Conservation (phyloP, 2,888 invertebrate genomes). For the Agriopis leucophaearia region DNA sequence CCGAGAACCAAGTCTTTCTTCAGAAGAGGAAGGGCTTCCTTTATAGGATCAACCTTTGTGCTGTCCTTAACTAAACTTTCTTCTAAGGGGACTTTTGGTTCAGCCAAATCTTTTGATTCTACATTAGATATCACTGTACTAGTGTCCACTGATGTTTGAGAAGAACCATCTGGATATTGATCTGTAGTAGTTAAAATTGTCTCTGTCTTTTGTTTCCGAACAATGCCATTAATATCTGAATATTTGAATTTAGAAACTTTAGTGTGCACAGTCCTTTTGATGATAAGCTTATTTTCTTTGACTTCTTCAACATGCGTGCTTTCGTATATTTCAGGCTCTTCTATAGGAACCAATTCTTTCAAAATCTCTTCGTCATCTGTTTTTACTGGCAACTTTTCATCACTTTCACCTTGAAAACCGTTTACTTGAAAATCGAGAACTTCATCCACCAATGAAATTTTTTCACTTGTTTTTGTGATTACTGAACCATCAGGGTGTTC, state of each 20-base stretch:
- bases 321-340: conserved; percentile 57
- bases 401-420: conserved; percentile 36
- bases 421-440: conserved; percentile 46
- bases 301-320: conserved; percentile 54
- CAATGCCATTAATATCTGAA: conserved; percentile 46
- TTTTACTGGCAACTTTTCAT: conserved; percentile 39
- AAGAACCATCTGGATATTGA: conserved; percentile 59
- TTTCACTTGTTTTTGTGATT: conserved; percentile 75
- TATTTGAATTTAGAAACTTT: conserved; percentile 55
- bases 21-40: not conserved
- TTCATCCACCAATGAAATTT: conserved; percentile 70
- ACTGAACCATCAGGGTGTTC: conserved; percentile 76
- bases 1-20: not conserved
- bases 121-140: conserved; percentile 37
- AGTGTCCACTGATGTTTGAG: conserved; percentile 54
- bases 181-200: conserved; percentile 57
- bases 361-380: conserved; percentile 40
- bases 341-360: conserved; percentile 48
- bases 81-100: not conserved
- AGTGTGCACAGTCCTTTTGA: conserved; percentile 52
- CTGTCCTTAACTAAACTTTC: not conserved
- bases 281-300: conserved; percentile 47
- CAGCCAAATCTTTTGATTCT: conserved; percentile 23
- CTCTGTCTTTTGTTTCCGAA: conserved; percentile 56
- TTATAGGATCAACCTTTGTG: not conserved